Percentiles rank a stretch among this genome's conserved stretches.
phyloP scores from a whole-genome alignment of 2,797 vertebrate genomes.

The Sebastes wilsoni region DNA sequence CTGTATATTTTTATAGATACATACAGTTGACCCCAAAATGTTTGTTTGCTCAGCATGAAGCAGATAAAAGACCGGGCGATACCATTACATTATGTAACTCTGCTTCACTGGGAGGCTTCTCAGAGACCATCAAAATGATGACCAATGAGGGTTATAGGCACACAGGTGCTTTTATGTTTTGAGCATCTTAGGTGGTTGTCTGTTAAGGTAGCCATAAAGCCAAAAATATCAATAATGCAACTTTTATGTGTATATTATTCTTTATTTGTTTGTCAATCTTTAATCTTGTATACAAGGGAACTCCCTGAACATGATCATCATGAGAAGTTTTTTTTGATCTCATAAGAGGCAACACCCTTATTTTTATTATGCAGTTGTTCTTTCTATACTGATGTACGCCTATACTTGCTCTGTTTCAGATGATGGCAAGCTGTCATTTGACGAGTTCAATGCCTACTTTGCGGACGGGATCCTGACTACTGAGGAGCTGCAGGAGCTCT shows the following conservation, averaged over 20 bases:
- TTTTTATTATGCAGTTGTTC: background rate
- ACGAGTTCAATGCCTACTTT: conserved; percentile 98
- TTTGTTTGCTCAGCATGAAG: background rate
- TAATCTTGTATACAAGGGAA: too few relatives aligned
- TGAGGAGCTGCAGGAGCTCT: conserved; percentile 92
- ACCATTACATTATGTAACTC: background rate
- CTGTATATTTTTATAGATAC: background rate
- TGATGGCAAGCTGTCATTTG: conserved; percentile 96
- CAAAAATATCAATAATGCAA: background rate
- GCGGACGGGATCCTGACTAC: conserved; percentile 93
- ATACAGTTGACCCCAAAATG: background rate
- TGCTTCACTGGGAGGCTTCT: background rate
- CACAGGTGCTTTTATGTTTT: background rate
- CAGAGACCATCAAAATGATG: background rate
- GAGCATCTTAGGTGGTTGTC: background rate
- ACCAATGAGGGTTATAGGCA: background rate
- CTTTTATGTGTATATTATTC: background rate
- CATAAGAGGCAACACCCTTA: background rate
- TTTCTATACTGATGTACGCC: background rate
- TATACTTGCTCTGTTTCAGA: conserved; percentile 78
- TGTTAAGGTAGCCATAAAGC: background rate
- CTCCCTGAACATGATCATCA: background rate
- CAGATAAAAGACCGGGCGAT: background rate
- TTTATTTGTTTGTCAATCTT: background rate
- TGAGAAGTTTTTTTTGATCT: background rate